These are phyloP conservation scores for Epinephelus cyanopodus DNA, from an alignment of 2,113 vertebrate species.

Conservation along the genomic window DNA sequence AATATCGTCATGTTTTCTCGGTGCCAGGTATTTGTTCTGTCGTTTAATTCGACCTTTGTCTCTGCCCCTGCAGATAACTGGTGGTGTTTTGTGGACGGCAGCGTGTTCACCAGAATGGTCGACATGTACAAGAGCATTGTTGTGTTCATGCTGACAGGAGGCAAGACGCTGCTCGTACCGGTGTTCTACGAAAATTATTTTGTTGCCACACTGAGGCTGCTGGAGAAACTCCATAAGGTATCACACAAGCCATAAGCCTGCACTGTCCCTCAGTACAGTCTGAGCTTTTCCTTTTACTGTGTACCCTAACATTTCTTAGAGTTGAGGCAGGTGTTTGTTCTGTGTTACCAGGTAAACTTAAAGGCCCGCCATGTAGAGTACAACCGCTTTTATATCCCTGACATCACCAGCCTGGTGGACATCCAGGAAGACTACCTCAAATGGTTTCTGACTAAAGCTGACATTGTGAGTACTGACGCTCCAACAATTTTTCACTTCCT, in stretches of 20 bases:
- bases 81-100: slow-evolving; percentile 94
- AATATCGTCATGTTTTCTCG: background rate
- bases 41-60: background rate
- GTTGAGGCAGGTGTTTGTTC: slow-evolving; percentile 22
- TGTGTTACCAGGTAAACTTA: slow-evolving; percentile 90
- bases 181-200: slow-evolving; percentile 93
- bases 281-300: background rate
- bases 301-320: too few species aligned
- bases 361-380: slow-evolving; percentile 94
- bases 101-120: slow-evolving; percentile 92
- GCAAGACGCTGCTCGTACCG: slow-evolving; percentile 91
- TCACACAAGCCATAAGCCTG: background rate
- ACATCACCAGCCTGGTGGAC: slow-evolving; percentile 94
- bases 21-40: background rate
- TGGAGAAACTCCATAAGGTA: slow-evolving; percentile 98
- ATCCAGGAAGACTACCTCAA: slow-evolving; percentile 99
- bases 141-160: slow-evolving; percentile 93
- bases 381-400: slow-evolving; percentile 95
- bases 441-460: slow-evolving; percentile 96
- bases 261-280: background rate
- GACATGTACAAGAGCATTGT: slow-evolving; percentile 96
- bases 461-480: slow-evolving; percentile 88
- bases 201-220: slow-evolving; percentile 90
- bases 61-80: slow-evolving; percentile 91
- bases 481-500: slow-evolving; percentile 5